Evolutionary conservation across 2,888 invertebrate genomes (phyloP).

Genomic region (Limnephilus lunatus): DNA sequence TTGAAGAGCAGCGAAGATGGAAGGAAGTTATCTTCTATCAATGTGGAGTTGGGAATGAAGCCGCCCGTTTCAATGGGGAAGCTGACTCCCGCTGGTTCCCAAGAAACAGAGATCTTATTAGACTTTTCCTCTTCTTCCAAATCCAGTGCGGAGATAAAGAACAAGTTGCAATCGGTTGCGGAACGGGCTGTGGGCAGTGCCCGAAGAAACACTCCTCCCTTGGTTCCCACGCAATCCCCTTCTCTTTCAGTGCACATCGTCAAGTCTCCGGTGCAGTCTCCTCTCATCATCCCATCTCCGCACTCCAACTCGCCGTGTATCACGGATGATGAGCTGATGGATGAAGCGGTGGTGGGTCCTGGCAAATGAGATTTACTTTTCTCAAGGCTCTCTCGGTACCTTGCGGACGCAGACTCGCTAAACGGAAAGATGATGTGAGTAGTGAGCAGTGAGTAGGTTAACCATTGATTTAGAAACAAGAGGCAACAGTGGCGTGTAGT

Average conservation of each 20-base stretch:
- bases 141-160: conserved; percentile 61
- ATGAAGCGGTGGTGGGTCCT: conserved; percentile 89
- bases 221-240: conserved; percentile 79
- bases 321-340: conserved; percentile 94
- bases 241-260: conserved; percentile 86
- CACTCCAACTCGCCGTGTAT: conserved; percentile 87
- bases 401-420: conserved; percentile 28
- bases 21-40: conserved; percentile 67
- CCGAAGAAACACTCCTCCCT: conserved; percentile 71
- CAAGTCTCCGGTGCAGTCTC: conserved; percentile 86
- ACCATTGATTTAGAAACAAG: background rate
- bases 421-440: conserved; percentile 17
- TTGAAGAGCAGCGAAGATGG: conserved; percentile 71
- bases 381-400: conserved; percentile 53
- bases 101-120: conserved; percentile 81
- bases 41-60: conserved; percentile 70
- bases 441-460: background rate
- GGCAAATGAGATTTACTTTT: conserved; percentile 78
- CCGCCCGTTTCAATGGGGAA: conserved; percentile 74
- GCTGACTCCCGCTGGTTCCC: conserved; percentile 75
- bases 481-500: background rate
- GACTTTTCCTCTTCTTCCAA: conserved; percentile 81
- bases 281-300: conserved; percentile 82
- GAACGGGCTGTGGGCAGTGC: conserved; percentile 75
- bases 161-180: conserved; percentile 73